These are phyloP conservation scores for Leptinotarsa haldemani DNA, from an alignment of 2,888 invertebrate species.

Conservation along the genomic window DNA sequence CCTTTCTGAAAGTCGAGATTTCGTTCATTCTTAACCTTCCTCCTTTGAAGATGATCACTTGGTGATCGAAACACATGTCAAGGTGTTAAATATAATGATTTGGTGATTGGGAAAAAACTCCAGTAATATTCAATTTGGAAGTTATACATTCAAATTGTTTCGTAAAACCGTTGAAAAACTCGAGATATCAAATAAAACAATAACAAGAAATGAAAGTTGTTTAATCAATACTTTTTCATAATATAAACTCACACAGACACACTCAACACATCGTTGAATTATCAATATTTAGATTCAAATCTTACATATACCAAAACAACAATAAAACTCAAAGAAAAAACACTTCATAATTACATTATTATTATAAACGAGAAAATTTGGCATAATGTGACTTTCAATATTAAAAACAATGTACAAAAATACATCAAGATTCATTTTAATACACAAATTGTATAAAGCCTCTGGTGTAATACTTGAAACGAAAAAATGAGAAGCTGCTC, in stretches of 20 bases:
- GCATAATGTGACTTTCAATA: constrained; percentile 41
- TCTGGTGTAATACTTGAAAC: constrained; percentile 6
- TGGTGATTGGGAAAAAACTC: too few species aligned
- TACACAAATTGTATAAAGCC: constrained; percentile 13
- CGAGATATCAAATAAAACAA: constrained; percentile 17
- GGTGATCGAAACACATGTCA: too few species aligned
- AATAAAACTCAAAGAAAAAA: constrained; percentile 35
- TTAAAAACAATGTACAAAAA: constrained; percentile 42
- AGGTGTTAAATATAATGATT: too few species aligned
- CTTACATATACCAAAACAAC: constrained; percentile 22
- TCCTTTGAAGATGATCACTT: too few species aligned
- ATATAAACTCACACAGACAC: constrained; percentile 53
- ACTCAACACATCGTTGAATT: constrained; percentile 42
- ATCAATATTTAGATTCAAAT: constrained; percentile 24
- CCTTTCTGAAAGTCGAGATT: too few species aligned
- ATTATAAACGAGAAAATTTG: constrained; percentile 40
- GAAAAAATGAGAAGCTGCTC: constrained; percentile 16
- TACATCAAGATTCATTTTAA: constrained; percentile 31
- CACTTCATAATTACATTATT: constrained; percentile 35
- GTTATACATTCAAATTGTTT: too few species aligned
- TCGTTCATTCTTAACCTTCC: too few species aligned
- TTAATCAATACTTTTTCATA: constrained; percentile 41
- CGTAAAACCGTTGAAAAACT: neutral
- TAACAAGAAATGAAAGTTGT: constrained; percentile 33
- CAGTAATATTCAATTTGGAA: too few species aligned